Base-by-base conservation (phyloP, 1,140 invertebrate genomes). In the Pogonus chalceus region DNA sequence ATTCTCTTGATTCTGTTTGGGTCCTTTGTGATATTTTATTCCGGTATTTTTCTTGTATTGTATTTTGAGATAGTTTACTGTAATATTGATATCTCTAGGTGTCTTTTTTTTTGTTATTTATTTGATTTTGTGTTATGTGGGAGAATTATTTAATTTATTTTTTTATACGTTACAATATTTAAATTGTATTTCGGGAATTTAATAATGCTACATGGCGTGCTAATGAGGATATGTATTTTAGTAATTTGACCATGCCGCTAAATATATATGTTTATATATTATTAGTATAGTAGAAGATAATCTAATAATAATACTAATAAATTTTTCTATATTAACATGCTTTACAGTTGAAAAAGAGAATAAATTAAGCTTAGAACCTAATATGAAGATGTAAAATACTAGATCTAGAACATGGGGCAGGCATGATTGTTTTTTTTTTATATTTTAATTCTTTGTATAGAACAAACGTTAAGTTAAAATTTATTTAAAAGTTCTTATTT, bases 391-490 rank as follows among this genome's bases (percentile, higher is more conserved):
- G 26, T 31, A 31, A 43, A 43, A 43, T 16, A 16, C 37, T 43
- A 43, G 37, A 18, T 43, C 37, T 43, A 43, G 9, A 43, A 43
- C 18, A 43, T 18, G 37, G 9, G 37, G 37, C 37, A 18, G 18
- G 37, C 37, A 43, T 18, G 37, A 43, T 12, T 43, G 18, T 43
- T 43, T 31, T 31, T 31, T 31, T 7, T 14, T 7, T 14, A 7
- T 7, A 43, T 43, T 43, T 43, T 43, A 43, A 12, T 43, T 43
- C 37, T 31, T 43, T 43, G 37, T 43, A 43, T 31, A 43, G 37
- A 43, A 43, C 9, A 16, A 43, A 43, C 18, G 37, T 43, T 12
- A 43, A 12, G 37, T 9, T 43, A 12, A 43, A 43, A 43, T 43
- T 43, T 9, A 43, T 43, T 43, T 9, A 43, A 43, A 43, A 43